Evolutionary conservation across 2,888 invertebrate genomes (phyloP).

Genomic region (Bellardia bayeri): DNA sequence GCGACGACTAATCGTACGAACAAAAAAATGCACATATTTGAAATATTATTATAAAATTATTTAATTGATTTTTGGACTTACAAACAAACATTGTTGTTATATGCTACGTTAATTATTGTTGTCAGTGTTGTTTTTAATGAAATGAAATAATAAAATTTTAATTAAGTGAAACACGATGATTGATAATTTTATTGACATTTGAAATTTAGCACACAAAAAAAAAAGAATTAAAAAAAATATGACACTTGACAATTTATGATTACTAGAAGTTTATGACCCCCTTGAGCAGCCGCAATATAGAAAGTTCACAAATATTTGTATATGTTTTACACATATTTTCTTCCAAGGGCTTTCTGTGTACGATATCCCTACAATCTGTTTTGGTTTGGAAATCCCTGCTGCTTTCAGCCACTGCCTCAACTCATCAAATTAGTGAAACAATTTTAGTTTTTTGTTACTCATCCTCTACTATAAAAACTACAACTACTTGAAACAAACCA

Average conservation of each 20-base stretch:
- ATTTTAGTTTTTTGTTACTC: background rate
- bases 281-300: too few species aligned
- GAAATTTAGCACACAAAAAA: background rate
- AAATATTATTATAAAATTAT: background rate
- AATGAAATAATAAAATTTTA: background rate
- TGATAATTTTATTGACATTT: slow-evolving; percentile 33
- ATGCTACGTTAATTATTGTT: too few species aligned
- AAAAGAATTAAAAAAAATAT: background rate
- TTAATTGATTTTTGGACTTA: slow-evolving; percentile 31
- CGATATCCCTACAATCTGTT: too few species aligned
- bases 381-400: too few species aligned
- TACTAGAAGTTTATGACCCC: too few species aligned
- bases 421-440: slow-evolving; percentile 30
- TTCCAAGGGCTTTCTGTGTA: too few species aligned
- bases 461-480: background rate
- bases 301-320: too few species aligned
- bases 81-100: background rate
- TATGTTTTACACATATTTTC: too few species aligned
- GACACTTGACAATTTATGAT: background rate
- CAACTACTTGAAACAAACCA: background rate
- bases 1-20: background rate
- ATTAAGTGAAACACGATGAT: slow-evolving; percentile 3
- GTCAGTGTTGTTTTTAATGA: too few species aligned
- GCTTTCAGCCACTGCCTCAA: background rate
- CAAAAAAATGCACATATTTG: background rate